These are phyloP conservation scores for Desoria tigrina DNA, from an alignment of 2,888 invertebrate species.

Conservation along the genomic window DNA sequence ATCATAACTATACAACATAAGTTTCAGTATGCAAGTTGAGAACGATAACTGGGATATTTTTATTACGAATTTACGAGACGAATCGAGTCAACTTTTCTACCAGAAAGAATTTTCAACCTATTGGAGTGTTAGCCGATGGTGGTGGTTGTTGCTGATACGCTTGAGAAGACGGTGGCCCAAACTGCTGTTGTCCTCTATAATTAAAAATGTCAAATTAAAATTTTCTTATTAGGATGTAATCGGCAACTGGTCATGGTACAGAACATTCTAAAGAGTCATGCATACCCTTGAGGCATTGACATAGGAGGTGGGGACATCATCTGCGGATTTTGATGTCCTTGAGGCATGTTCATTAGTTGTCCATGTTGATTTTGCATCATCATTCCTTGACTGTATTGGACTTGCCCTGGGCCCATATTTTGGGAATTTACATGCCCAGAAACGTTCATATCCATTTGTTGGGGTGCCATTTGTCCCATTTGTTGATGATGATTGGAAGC, in stretches of 20 bases:
- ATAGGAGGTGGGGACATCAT: slow-evolving; percentile 12
- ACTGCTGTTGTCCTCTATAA: slow-evolving; percentile 27
- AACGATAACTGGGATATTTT: too few species aligned
- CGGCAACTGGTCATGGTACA: background rate
- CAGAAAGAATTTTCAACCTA: slow-evolving; percentile 21
- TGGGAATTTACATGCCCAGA: background rate
- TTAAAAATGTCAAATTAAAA: too few species aligned
- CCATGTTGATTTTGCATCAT: slow-evolving; percentile 30
- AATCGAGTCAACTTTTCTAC: too few species aligned
- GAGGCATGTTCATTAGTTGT: slow-evolving; percentile 12
- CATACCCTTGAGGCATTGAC: slow-evolving; percentile 11
- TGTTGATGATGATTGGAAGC: slow-evolving; percentile 29
- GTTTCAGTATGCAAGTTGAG: too few species aligned
- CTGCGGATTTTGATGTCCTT: slow-evolving; percentile 16
- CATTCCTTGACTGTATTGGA: slow-evolving; percentile 32
- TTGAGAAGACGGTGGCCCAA: slow-evolving; percentile 28
- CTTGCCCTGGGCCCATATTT: slow-evolving; percentile 22
- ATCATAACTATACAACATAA: too few species aligned
- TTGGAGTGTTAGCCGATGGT: slow-evolving; percentile 27
- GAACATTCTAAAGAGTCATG: background rate
- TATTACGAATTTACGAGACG: too few species aligned
- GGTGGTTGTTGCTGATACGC: slow-evolving; percentile 27
- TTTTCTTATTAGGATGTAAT: background rate
- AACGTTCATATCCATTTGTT: slow-evolving; percentile 27
- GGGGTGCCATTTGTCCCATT: slow-evolving; percentile 14